Evolutionary conservation across 2,888 invertebrate species (phyloP).

Genomic region (Leuctra nigra): DNA sequence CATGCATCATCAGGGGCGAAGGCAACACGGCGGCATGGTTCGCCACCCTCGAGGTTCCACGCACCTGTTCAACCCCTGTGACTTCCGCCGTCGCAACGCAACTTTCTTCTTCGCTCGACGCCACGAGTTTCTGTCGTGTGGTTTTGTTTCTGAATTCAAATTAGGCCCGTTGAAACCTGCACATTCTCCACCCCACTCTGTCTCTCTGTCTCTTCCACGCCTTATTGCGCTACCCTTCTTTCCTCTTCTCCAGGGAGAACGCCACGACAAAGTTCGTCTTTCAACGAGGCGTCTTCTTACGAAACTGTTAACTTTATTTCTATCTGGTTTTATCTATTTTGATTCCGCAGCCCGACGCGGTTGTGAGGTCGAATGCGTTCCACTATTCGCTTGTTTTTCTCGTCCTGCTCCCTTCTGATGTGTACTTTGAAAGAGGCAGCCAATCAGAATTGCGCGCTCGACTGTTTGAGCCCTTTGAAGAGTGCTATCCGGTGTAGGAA

Average conservation of each 20-base stretch:
- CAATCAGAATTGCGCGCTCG: not conserved
- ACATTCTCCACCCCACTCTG: not conserved
- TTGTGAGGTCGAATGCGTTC: not conserved
- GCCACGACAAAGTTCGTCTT: no score
- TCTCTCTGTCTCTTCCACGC: no score
- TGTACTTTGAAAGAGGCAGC: not conserved
- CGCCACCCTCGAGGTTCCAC: no score
- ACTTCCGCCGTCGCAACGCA: not conserved
- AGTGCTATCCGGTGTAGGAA: not conserved
- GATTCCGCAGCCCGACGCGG: not conserved
- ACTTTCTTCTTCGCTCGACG: not conserved
- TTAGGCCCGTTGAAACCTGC: not conserved
- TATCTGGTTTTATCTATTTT: not conserved
- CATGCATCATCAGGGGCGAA: no score
- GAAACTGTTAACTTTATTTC: not conserved
- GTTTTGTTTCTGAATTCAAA: not conserved
- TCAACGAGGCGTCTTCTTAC: no score
- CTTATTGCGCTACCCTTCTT: no score
- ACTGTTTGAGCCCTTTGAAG: not conserved
- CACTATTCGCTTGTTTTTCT: not conserved
- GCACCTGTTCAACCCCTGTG: not conserved
- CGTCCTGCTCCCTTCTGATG: no score
- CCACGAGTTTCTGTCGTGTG: not conserved
- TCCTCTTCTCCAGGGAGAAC: no score
- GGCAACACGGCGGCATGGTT: no score